Conservation (phyloP, 2,797 vertebrate genomes). For the Anguilla megastoma region DNA sequence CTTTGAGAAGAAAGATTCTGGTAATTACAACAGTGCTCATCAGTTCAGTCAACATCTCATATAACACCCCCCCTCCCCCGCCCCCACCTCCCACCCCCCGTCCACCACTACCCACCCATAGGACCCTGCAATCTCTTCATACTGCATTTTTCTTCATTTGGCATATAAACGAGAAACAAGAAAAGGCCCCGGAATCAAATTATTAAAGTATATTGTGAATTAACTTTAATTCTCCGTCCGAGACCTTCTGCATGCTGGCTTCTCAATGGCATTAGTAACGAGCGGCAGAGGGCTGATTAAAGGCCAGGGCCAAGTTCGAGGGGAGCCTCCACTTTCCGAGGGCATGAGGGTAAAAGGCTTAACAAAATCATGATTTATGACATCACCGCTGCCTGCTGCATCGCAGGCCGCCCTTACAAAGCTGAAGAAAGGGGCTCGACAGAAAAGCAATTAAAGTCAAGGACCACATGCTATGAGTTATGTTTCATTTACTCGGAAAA, state of each 20-base stretch:
- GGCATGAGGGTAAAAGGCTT: slow-evolving; percentile 28
- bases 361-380: slow-evolving; percentile 31
- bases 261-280: slow-evolving; percentile 48
- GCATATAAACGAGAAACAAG: not conserved
- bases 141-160: not conserved
- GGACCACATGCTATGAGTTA: slow-evolving; percentile 34
- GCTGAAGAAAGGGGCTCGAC: slow-evolving; percentile 25
- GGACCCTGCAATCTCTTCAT: not conserved
- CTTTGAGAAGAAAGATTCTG: not conserved
- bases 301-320: not conserved
- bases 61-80: not conserved
- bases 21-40: not conserved
- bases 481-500: slow-evolving; percentile 45
- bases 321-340: slow-evolving; percentile 6
- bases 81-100: not conserved
- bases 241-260: slow-evolving; percentile 36
- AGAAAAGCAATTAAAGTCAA: slow-evolving; percentile 49
- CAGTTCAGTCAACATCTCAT: not conserved
- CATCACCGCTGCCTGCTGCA: slow-evolving; percentile 44
- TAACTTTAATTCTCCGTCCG: slow-evolving; percentile 37
- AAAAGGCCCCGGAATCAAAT: slow-evolving; percentile 39
- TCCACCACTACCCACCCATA: not conserved
- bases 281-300: slow-evolving; percentile 27
- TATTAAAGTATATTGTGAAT: slow-evolving; percentile 36
- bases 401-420: slow-evolving; percentile 33